Conservation (phyloP, 2,888 invertebrate genomes). For the Papilio elwesi region DNA sequence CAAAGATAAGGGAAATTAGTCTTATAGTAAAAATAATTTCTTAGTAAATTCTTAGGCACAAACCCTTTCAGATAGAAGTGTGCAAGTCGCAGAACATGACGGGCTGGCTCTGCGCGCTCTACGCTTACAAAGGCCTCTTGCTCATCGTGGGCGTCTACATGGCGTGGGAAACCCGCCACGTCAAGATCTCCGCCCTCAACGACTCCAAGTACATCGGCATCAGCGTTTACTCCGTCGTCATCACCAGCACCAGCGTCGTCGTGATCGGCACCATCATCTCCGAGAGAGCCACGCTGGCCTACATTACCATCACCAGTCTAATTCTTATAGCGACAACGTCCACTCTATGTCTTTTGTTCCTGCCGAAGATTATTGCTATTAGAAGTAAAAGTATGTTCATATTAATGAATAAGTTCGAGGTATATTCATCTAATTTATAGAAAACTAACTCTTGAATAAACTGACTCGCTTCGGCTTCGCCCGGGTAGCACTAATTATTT, state of each 20-base stretch:
- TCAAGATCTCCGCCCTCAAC: constrained; percentile 95
- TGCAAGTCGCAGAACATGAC: constrained; percentile 94
- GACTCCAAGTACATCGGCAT: constrained; percentile 97
- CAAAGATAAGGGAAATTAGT: too few species aligned
- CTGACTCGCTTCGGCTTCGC: too few species aligned
- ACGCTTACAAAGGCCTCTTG: constrained; percentile 94
- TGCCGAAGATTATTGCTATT: constrained; percentile 92
- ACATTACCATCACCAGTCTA: constrained; percentile 91
- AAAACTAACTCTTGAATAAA: too few species aligned
- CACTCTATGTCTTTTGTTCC: constrained; percentile 92
- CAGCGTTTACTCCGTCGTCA: constrained; percentile 95
- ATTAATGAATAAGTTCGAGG: neutral
- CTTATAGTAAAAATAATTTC: too few species aligned
- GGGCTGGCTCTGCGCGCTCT: constrained; percentile 95
- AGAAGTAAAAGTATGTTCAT: constrained; percentile 84
- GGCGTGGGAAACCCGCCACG: constrained; percentile 97
- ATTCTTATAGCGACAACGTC: constrained; percentile 94
- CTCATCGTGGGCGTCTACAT: constrained; percentile 96
- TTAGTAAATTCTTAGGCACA: neutral
- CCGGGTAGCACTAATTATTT: too few species aligned
- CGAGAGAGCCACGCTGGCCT: constrained; percentile 91
- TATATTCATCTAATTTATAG: too few species aligned
- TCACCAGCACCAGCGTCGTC: constrained; percentile 93
- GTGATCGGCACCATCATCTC: constrained; percentile 94
- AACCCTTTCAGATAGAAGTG: constrained; percentile 89